These are phyloP conservation scores for Sycon ciliatum DNA, from an alignment of 37 sponge, comb jelly and placozoan genomes.

Conservation along the genomic window DNA sequence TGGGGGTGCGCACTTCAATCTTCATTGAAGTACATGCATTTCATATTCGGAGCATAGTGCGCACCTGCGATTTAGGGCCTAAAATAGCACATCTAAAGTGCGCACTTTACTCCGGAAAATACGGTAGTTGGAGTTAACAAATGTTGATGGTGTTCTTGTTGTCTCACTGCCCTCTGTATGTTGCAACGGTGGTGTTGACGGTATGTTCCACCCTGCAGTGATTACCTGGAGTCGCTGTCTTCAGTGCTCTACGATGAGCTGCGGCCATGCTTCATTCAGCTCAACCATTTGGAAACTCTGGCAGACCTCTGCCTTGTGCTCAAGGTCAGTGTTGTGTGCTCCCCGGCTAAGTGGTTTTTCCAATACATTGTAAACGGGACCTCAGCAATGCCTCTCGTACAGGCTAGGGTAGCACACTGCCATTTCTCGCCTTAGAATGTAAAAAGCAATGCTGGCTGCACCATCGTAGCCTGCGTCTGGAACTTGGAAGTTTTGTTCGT, in stretches of 20 bases:
- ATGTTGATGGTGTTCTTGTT: background rate
- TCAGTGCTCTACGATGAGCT: conserved; percentile 72
- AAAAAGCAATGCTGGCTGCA: too few species aligned
- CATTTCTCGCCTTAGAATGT: too few species aligned
- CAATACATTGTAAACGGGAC: background rate
- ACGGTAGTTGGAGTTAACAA: background rate
- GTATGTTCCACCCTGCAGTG: conserved; percentile 52
- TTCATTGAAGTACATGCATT: too few species aligned
- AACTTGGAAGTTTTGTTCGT: too few species aligned
- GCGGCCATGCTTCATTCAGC: conserved; percentile 79
- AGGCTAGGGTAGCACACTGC: too few species aligned
- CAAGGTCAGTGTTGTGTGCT: conserved; percentile 44
- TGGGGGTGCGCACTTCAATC: too few species aligned
- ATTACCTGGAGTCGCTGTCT: conserved; percentile 72
- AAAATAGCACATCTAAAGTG: too few species aligned
- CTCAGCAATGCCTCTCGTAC: background rate
- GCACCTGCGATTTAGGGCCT: too few species aligned
- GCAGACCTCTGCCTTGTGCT: conserved; percentile 86
- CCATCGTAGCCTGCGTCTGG: too few species aligned
- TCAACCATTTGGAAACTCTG: conserved; percentile 85
- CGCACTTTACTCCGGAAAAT: too few species aligned
- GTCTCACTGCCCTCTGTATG: background rate
- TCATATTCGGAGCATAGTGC: too few species aligned
- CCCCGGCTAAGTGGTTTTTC: conserved; percentile 5
- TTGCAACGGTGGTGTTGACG: background rate